Percentiles rank a stretch among this genome's conserved stretches.
These are phyloP conservation scores for Micrastur ruficollis DNA, from an alignment of 2,797 vertebrate species.

Conservation along the genomic window DNA sequence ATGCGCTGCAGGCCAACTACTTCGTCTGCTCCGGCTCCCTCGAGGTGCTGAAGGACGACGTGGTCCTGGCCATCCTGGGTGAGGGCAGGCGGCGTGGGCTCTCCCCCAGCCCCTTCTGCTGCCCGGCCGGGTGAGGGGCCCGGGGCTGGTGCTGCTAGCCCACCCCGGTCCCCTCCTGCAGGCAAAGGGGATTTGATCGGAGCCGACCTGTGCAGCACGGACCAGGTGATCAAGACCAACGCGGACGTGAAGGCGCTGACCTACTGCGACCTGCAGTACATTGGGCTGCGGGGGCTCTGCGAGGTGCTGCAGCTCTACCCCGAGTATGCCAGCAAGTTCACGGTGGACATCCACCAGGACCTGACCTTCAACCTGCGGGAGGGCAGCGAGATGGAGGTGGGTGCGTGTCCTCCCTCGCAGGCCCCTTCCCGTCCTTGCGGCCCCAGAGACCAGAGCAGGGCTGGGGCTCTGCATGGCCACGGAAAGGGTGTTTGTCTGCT, in stretches of 20 bases:
- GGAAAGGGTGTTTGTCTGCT: rapidly evolving
- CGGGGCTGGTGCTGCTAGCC: not conserved
- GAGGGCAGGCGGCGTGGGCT: conserved; percentile 25
- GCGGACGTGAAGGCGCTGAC: conserved; percentile 94
- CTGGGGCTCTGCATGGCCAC: rapidly evolving
- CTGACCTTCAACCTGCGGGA: conserved; percentile 95
- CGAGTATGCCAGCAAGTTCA: conserved; percentile 88
- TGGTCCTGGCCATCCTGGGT: conserved; percentile 94
- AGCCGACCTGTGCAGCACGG: conserved; percentile 84
- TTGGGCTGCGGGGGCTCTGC: conserved; percentile 85
- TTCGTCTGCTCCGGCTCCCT: conserved; percentile 94
- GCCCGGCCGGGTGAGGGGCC: not conserved
- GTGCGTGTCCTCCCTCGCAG: not conserved
- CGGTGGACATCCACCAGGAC: conserved; percentile 87
- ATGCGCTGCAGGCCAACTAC: conserved; percentile 91
- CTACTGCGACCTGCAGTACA: conserved; percentile 94
- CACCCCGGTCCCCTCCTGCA: conserved; percentile 42
- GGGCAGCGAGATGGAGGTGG: conserved; percentile 89
- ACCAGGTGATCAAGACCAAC: conserved; percentile 91
- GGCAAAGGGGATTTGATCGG: conserved; percentile 96
- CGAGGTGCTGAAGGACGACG: conserved; percentile 90
- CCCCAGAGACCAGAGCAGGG: not conserved
- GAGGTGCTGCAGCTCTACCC: conserved; percentile 92
- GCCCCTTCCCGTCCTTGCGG: rapidly evolving
- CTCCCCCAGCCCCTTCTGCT: not conserved